These are phyloP conservation scores for Meriones unguiculatus DNA, from an alignment of 2,113 vertebrate species.

Conservation along the genomic window DNA sequence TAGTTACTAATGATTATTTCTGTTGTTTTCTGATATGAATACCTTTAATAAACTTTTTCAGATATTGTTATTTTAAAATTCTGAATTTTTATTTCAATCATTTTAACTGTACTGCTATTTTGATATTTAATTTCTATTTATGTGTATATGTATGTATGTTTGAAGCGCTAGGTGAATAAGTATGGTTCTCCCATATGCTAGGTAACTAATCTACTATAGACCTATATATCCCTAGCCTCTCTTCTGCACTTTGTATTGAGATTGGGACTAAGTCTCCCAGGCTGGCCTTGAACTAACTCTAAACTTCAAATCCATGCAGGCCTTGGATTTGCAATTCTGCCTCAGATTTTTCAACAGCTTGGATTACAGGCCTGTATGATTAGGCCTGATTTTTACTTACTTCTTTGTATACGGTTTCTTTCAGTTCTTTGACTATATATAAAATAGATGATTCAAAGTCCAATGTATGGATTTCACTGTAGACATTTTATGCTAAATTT, in stretches of 20 bases:
- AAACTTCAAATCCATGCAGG: background rate
- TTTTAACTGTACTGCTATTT: background rate
- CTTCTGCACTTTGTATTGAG: background rate
- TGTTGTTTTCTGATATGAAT: background rate
- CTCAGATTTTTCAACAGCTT: background rate
- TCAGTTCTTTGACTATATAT: background rate
- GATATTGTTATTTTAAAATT: background rate
- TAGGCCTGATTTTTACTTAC: background rate
- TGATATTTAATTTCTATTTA: background rate
- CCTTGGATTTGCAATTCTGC: background rate
- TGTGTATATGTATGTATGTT: background rate
- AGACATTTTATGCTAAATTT: background rate
- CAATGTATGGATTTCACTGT: background rate
- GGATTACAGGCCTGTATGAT: background rate
- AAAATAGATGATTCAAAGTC: background rate
- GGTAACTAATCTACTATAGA: background rate
- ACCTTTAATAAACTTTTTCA: background rate
- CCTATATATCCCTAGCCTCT: background rate
- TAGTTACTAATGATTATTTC: background rate
- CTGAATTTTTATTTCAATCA: background rate
- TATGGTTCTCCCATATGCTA: background rate
- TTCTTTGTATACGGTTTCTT: background rate
- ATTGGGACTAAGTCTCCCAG: background rate
- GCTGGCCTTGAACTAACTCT: background rate
- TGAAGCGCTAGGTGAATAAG: background rate